Percentiles rank a stretch among this genome's conserved stretches.
Conservation (phyloP, 2,888 invertebrate species). For the Ectemnius continuus region DNA sequence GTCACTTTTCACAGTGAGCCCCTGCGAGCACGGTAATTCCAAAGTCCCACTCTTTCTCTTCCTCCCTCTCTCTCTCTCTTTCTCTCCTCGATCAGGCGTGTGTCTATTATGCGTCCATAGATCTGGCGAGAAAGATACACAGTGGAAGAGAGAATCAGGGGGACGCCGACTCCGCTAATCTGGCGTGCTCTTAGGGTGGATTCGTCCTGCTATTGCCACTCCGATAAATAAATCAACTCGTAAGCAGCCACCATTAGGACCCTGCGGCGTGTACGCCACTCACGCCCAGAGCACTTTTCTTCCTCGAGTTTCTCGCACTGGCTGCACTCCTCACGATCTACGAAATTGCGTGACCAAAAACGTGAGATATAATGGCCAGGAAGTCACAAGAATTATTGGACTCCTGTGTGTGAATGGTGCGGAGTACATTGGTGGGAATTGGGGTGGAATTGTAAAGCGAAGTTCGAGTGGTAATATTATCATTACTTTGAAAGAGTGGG, state of each 20-base stretch:
- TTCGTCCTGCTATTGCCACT: slow-evolving; percentile 75
- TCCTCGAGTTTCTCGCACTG: slow-evolving; percentile 3
- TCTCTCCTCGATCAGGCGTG: slow-evolving; percentile 58
- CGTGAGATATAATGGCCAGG: no score
- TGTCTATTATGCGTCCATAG: slow-evolving; percentile 64
- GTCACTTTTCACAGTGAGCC: slow-evolving; percentile 30
- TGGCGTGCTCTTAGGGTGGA: slow-evolving; percentile 67
- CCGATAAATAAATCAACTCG: slow-evolving; percentile 77
- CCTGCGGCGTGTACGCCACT: slow-evolving; percentile 64
- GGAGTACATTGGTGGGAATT: no score
- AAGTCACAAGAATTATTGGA: no score
- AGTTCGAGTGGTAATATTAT: no score
- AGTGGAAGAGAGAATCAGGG: slow-evolving; percentile 9
- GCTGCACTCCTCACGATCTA: not conserved
- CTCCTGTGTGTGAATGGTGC: no score
- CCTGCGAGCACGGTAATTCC: slow-evolving; percentile 16
- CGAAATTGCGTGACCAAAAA: no score
- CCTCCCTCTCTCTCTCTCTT: slow-evolving; percentile 36
- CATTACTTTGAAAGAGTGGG: no score
- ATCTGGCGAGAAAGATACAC: slow-evolving; percentile 65
- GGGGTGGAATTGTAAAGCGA: no score
- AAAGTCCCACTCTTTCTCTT: slow-evolving; percentile 28
- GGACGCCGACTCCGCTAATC: slow-evolving; percentile 55
- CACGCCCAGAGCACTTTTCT: slow-evolving; percentile 51
- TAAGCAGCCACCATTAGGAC: slow-evolving; percentile 74